Evolutionary conservation across 2,888 invertebrate genomes (phyloP).

Genomic region (Tiliacea citrago): DNA sequence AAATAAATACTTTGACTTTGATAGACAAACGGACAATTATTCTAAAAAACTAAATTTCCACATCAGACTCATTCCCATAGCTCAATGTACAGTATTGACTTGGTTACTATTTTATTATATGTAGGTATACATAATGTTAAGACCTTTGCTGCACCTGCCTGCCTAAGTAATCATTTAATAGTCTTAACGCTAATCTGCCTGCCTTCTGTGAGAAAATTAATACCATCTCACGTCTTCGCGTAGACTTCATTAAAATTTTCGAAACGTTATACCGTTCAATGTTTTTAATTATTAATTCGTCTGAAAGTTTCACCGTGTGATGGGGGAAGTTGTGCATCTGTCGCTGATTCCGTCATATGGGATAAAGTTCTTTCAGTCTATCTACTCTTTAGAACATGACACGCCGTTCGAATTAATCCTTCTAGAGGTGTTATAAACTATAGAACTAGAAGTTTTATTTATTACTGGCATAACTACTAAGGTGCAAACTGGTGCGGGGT

Average conservation of each 20-base stretch:
- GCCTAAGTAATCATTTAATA: slow-evolving; percentile 74
- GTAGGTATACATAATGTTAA: slow-evolving; percentile 14
- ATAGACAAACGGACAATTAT: too few relatives aligned
- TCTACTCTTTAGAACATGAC: slow-evolving; percentile 8
- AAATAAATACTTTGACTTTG: too few relatives aligned
- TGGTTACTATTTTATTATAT: too few relatives aligned
- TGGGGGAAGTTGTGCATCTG: slow-evolving; percentile 22
- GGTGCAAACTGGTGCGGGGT: background rate
- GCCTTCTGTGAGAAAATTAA: slow-evolving; percentile 70
- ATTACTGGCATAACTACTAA: background rate
- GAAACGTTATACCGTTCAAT: slow-evolving; percentile 19
- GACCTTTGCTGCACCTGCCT: slow-evolving; percentile 76
- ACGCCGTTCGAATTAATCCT: background rate
- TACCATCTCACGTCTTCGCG: slow-evolving; percentile 56
- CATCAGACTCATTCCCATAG: too few relatives aligned
- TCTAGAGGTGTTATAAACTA: background rate
- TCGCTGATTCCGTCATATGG: background rate
- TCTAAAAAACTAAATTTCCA: too few relatives aligned
- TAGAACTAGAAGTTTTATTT: background rate
- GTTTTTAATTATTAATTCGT: slow-evolving; percentile 42
- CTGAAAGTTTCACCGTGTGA: slow-evolving; percentile 23
- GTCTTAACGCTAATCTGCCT: slow-evolving; percentile 66
- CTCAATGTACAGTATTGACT: too few relatives aligned
- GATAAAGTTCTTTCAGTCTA: slow-evolving; percentile 21
- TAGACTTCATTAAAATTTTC: slow-evolving; percentile 40